Conservation (phyloP, 2,888 invertebrate genomes). For the Diaperis boleti region DNA sequence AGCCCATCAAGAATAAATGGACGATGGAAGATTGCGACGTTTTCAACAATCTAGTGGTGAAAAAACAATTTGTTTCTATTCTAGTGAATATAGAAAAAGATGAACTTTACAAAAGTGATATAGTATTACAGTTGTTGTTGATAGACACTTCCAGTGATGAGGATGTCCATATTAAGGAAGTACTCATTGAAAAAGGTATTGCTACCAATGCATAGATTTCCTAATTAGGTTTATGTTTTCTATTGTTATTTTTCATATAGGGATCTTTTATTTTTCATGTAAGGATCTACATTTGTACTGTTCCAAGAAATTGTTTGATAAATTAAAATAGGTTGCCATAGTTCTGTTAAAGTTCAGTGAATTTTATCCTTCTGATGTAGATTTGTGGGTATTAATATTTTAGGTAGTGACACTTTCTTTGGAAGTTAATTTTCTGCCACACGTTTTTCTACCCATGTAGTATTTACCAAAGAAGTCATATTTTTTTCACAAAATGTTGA, state of each 20-base stretch:
- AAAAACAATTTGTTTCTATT: conserved; percentile 77
- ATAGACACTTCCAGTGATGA: conserved; percentile 78
- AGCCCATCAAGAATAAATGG: conserved; percentile 72
- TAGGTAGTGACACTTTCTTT: not conserved
- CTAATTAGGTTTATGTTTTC: not conserved
- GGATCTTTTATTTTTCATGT: conserved; percentile 4
- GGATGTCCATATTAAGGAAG: conserved; percentile 76
- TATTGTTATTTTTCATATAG: not conserved
- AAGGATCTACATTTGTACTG: not conserved
- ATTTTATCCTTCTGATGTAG: not conserved
- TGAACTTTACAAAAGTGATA: conserved; percentile 72
- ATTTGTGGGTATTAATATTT: not conserved
- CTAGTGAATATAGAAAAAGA: conserved; percentile 75
- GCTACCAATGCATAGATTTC: conserved; percentile 47
- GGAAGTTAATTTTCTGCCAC: too few relatives aligned
- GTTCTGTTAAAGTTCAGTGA: not conserved
- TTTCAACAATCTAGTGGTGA: conserved; percentile 79
- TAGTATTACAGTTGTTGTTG: conserved; percentile 75
- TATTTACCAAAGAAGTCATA: conserved; percentile 4
- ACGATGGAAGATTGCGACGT: conserved; percentile 78
- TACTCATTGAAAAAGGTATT: conserved; percentile 73
- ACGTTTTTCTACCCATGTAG: not conserved
- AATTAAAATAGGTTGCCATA: not conserved
- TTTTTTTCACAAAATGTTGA: conserved; percentile 2
- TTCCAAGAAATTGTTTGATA: not conserved